Conservation (phyloP, 2,888 invertebrate genomes). For the Alloplasta piceator region DNA sequence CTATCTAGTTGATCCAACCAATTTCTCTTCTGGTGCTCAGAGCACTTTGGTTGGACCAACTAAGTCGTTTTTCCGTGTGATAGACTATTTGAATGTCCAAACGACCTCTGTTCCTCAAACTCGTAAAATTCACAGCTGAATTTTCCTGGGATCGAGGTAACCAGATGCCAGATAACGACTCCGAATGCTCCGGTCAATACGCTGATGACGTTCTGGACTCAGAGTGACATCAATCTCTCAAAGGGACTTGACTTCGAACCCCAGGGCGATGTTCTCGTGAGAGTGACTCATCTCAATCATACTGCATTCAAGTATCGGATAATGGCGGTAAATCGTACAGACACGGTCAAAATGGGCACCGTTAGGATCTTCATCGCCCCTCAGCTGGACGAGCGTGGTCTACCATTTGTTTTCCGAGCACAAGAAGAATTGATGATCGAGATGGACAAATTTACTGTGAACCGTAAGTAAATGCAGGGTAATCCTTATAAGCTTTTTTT, state of each 20-base stretch:
- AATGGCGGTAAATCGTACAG: constrained; percentile 85
- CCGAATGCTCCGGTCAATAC: constrained; percentile 85
- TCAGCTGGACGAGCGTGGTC: constrained; percentile 86
- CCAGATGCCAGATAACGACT: constrained; percentile 84
- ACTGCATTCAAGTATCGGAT: constrained; percentile 88
- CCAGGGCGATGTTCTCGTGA: constrained; percentile 89
- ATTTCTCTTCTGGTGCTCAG: no score
- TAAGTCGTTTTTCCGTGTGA: no score
- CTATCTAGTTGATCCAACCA: no score
- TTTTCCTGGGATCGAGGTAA: constrained; percentile 87
- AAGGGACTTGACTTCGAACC: constrained; percentile 93
- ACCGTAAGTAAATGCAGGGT: constrained; percentile 83
- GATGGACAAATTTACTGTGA: constrained; percentile 88
- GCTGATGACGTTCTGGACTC: constrained; percentile 91
- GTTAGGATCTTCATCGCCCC: constrained; percentile 90
- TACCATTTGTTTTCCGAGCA: constrained; percentile 86
- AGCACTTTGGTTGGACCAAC: no score
- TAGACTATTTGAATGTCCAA: not conserved
- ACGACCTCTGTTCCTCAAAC: not conserved
- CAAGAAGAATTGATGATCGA: constrained; percentile 89
- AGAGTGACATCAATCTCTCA: constrained; percentile 90
- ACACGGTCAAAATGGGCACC: constrained; percentile 84
- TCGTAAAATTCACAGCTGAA: constrained; percentile 84
- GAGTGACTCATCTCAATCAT: constrained; percentile 92
- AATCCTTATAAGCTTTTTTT: no score